Evolutionary conservation across 2,888 invertebrate genomes (phyloP).

Genomic region (Andrena haemorrhoa): DNA sequence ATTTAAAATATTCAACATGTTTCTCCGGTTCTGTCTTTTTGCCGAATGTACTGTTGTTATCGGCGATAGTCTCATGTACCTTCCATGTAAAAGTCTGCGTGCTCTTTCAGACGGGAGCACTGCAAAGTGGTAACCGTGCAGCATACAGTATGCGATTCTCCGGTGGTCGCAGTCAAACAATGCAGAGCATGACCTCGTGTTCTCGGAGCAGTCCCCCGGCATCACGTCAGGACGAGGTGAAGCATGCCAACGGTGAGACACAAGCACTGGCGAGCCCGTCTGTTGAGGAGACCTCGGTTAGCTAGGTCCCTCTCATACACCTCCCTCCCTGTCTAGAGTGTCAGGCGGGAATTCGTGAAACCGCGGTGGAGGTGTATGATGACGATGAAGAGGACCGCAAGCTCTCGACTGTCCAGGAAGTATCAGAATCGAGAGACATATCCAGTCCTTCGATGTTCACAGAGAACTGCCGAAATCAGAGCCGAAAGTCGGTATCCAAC

Average conservation of each 20-base stretch:
- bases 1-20: background rate
- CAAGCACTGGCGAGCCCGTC: conserved; percentile 80
- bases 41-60: background rate
- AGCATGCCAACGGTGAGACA: conserved; percentile 80
- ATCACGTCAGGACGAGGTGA: conserved; percentile 68
- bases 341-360: conserved; percentile 63
- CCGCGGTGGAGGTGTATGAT: conserved; percentile 75
- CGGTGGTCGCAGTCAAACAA: conserved; percentile 85
- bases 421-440: conserved; percentile 70
- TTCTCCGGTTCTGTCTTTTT: background rate
- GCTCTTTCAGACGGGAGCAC: conserved; percentile 71
- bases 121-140: conserved; percentile 79
- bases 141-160: conserved; percentile 86
- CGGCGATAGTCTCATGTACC: background rate
- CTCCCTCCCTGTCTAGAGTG: conserved; percentile 75
- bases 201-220: conserved; percentile 82
- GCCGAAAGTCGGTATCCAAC: conserved; percentile 52
- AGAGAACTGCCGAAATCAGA: conserved; percentile 53
- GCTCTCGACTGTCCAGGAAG: conserved; percentile 73
- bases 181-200: conserved; percentile 86
- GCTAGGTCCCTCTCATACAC: conserved; percentile 81
- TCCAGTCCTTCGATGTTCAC: conserved; percentile 59
- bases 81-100: conserved; percentile 9
- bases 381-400: conserved; percentile 58
- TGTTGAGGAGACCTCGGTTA: conserved; percentile 81